These are phyloP conservation scores for Bursaphelenchus okinawaensis DNA, from an alignment of 2,888 invertebrate genomes.

Conservation along the genomic window DNA sequence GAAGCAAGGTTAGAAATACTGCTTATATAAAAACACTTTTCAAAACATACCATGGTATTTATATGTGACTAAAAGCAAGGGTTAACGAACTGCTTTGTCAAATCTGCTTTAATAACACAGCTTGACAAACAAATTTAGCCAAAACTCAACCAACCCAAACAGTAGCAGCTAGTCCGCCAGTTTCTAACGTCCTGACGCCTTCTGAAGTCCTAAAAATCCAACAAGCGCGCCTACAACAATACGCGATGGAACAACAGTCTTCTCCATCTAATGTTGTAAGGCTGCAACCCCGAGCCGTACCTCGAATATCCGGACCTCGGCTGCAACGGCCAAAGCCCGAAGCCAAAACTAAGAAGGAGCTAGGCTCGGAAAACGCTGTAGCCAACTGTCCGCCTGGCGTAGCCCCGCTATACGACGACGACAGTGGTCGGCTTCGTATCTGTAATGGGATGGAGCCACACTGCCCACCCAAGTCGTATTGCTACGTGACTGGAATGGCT, in stretches of 20 bases:
- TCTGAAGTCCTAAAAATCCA: slow-evolving; percentile 7
- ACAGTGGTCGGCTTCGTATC: slow-evolving; percentile 35
- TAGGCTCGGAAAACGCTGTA: slow-evolving; percentile 31
- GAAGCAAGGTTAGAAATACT: too few relatives aligned
- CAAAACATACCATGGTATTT: too few relatives aligned
- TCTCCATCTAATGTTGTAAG: neutral
- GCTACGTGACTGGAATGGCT: slow-evolving; percentile 57
- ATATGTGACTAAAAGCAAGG: too few relatives aligned
- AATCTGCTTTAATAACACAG: too few relatives aligned
- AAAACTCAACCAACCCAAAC: too few relatives aligned
- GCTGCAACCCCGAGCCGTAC: slow-evolving; percentile 14
- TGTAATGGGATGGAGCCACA: slow-evolving; percentile 56
- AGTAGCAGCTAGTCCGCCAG: neutral
- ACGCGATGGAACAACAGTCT: neutral
- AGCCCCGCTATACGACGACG: slow-evolving; percentile 41
- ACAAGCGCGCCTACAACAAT: slow-evolving; percentile 10
- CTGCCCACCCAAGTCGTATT: slow-evolving; percentile 55
- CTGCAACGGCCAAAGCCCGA: slow-evolving; percentile 44
- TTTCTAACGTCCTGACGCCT: neutral
- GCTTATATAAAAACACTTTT: too few relatives aligned
- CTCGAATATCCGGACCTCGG: slow-evolving; percentile 50
- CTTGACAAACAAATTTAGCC: too few relatives aligned
- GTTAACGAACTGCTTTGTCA: too few relatives aligned
- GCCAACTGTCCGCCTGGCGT: slow-evolving; percentile 55
- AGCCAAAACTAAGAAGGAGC: slow-evolving; percentile 1